phyloP scores from a whole-genome alignment of 1,140 invertebrate genomes.

The Araneus ventricosus region DNA sequence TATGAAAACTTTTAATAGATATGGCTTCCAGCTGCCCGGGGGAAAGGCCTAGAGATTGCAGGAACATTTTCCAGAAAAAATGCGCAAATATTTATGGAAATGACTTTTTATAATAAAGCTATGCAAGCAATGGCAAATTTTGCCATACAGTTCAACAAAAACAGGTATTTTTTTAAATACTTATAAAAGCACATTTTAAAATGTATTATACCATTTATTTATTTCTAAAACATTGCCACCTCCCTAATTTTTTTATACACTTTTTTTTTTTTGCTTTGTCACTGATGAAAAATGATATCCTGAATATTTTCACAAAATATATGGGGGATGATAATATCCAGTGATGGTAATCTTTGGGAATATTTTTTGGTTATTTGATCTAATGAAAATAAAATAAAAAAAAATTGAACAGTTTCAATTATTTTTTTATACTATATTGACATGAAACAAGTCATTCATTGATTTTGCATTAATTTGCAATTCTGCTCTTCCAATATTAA shows the following conservation, averaged over 20 bases:
- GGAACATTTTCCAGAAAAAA: conserved; percentile 95
- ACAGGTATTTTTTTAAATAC: conserved; percentile 83
- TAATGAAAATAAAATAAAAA: no score
- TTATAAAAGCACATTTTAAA: not conserved
- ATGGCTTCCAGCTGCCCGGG: conserved; percentile 96
- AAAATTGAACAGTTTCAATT: no score
- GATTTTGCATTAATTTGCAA: no score
- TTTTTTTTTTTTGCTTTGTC: no score
- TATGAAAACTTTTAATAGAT: conserved; percentile 80
- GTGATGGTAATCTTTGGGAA: no score
- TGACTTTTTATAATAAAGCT: conserved; percentile 98
- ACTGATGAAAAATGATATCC: no score
- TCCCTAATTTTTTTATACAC: not conserved
- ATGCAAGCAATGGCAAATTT: conserved; percentile 98
- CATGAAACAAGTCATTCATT: no score
- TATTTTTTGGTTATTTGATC: no score
- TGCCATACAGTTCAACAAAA: conserved; percentile 99
- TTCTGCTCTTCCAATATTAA: no score
- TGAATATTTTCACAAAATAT: no score
- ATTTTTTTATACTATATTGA: no score
- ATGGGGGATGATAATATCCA: no score
- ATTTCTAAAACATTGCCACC: not conserved
- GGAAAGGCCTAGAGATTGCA: conserved; percentile 98
- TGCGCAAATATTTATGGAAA: conserved; percentile 95
- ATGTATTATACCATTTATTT: not conserved